Base-by-base conservation (phyloP, 2,888 invertebrate genomes). In the Tubulanus polymorphus region DNA sequence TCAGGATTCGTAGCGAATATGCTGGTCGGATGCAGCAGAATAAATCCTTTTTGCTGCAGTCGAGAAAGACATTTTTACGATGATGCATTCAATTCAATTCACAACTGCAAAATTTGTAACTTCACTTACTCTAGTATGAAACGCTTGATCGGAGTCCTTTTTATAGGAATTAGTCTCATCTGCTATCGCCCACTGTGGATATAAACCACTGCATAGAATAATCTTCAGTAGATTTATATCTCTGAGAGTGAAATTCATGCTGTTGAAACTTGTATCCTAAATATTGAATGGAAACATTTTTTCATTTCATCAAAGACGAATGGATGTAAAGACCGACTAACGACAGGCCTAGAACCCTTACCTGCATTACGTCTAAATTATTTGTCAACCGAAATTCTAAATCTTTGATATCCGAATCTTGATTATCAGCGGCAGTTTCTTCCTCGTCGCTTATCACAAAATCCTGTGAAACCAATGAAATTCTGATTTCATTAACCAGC, bases 91-190 rank as follows among this genome's bases (percentile, higher is more conserved):
- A 12, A 32, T n/a, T 12, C n/a, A 12, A n/a, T 10, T 12, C 10
- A 32, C 35, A 32, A 12, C 10, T 12, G 10, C 35, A 10, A 32
- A 32, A 32, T 32, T 32, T 32, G 35, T 32, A n/a, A n/a, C n/a
- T n/a, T n/a, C n/a, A n/a, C n/a, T 25, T 57, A 75, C 76, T 68
- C 78, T 78, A 27, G 80, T 79, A 66, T 81, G 81, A 63, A 79
- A 80, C 20, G 76, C 71, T 56, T 80, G 80, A 53, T 81, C 80
- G 12, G 76, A 71, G 54, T 75, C 78, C 77, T 85, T 85, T 83
- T 93, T 93, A 71, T 88, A 91, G 67, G 89, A 87, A 79, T 97
- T 97, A 69, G 90, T 90, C 69, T 93, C 91, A 77, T 99, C 97
- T 1, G 92, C 87, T n/a, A 93, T 86, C 0, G 95, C 92, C 55